Evolutionary conservation across 2,797 vertebrate genomes (phyloP).

Genomic region (Hyperoplus immaculatus): DNA sequence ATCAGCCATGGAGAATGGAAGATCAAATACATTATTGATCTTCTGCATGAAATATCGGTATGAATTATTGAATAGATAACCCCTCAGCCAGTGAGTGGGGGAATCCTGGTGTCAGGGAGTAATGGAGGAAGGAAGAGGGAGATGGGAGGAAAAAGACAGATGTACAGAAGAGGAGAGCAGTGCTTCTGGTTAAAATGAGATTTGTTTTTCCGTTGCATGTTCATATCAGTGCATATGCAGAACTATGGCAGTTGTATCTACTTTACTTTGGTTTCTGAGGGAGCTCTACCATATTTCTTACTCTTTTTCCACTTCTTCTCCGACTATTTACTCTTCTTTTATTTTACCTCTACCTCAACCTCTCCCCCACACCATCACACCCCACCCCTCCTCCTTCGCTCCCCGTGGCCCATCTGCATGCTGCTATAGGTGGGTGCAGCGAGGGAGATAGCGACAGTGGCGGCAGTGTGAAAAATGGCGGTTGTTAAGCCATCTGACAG

Average conservation of each 20-base stretch:
- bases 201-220: constrained; percentile 50
- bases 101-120: constrained; percentile 59
- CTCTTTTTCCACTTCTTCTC: constrained; percentile 32
- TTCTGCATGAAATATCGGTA: constrained; percentile 67
- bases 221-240: constrained; percentile 49
- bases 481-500: constrained; percentile 84
- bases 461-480: constrained; percentile 80
- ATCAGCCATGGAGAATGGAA: constrained; percentile 59
- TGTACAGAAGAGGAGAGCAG: constrained; percentile 2
- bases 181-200: constrained; percentile 35
- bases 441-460: constrained; percentile 72
- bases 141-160: not conserved
- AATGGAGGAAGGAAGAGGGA: constrained; percentile 35
- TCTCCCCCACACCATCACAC: not conserved
- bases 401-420: constrained; percentile 76
- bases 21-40: constrained; percentile 83
- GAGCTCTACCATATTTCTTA: constrained; percentile 51
- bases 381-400: constrained; percentile 24
- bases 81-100: constrained; percentile 52
- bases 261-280: constrained; percentile 41
- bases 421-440: constrained; percentile 72
- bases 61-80: constrained; percentile 77
- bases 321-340: constrained; percentile 15
- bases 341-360: constrained; percentile 2
- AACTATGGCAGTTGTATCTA: constrained; percentile 46